A percentile compares a stretch with the other conserved stretches of the same genome.
Conservation (phyloP, 2,797 vertebrate genomes). For the Sebastes taczanowskii region DNA sequence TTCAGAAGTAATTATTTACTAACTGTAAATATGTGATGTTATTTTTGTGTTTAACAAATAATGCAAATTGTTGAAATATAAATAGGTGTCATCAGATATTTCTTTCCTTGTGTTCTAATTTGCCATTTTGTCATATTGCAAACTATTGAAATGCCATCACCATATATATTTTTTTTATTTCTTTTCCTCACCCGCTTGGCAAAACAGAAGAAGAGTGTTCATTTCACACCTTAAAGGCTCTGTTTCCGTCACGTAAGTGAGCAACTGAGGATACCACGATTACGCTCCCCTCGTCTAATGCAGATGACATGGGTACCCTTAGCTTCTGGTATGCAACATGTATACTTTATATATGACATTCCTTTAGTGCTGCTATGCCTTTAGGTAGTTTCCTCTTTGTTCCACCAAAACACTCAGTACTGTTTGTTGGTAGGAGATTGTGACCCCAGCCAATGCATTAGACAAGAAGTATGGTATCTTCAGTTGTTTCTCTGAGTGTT, state of each 20-base stretch:
- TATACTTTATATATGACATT: conserved; percentile 52
- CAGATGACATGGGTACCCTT: conserved; percentile 85
- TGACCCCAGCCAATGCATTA: conserved; percentile 84
- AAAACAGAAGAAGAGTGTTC: conserved; percentile 99
- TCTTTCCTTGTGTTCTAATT: conserved; percentile 74
- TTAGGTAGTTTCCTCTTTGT: conserved; percentile 26
- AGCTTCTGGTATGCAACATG: conserved; percentile 81
- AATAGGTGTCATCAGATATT: conserved; percentile 77
- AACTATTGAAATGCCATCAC: conserved; percentile 91
- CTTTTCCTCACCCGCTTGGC: conserved; percentile 98
- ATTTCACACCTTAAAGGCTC: conserved; percentile 99
- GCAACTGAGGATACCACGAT: conserved; percentile 96
- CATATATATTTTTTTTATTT: conserved; percentile 87
- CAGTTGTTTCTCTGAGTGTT: conserved; percentile 98
- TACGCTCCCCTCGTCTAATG: conserved; percentile 86
- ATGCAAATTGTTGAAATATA: conserved; percentile 78
- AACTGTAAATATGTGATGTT: conserved; percentile 79
- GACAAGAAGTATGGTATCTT: conserved; percentile 93
- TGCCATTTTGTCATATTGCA: conserved; percentile 83
- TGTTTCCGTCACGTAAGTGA: conserved; percentile 99
- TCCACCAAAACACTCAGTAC: conserved; percentile 24
- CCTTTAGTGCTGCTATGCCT: conserved; percentile 47
- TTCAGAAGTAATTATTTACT: conserved; percentile 72
- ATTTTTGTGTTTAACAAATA: conserved; percentile 77
- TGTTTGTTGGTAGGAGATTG: conserved; percentile 55